A percentile compares a stretch with the other conserved stretches of the same genome.
Evolutionary conservation across 2,797 vertebrate species (phyloP).

Genomic region (Rhabdophis nuchalis): DNA sequence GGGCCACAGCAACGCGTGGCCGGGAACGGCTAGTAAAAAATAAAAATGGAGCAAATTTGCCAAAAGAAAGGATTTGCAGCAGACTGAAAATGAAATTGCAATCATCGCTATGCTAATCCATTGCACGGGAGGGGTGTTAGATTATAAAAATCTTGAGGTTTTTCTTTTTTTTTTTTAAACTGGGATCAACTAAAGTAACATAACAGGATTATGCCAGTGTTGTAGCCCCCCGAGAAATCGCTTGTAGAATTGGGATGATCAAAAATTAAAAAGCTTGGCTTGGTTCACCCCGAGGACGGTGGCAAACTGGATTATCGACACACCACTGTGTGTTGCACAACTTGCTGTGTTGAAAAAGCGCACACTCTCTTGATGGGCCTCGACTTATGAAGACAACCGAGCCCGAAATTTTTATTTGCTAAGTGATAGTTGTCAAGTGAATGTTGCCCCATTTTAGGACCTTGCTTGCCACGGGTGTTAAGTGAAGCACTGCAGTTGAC

Average conservation of each 20-base stretch:
- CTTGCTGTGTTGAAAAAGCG: not conserved
- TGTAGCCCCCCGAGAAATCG: not conserved
- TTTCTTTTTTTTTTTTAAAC: not conserved
- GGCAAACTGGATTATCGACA: not conserved
- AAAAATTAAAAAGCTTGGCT: not conserved
- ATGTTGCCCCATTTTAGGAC: not conserved
- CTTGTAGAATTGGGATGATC: not conserved
- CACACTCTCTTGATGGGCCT: not conserved
- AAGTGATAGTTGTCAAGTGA: not conserved
- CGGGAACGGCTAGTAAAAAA: too few species aligned
- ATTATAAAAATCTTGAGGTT: not conserved
- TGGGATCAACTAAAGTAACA: not conserved
- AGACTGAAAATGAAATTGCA: not conserved
- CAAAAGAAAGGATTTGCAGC: not conserved
- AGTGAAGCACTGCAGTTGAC: not conserved
- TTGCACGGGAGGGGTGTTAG: accelerated
- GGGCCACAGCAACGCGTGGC: too few species aligned
- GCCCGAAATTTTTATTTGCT: not conserved
- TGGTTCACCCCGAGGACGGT: not conserved
- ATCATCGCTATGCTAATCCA: not conserved
- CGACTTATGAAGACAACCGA: not conserved
- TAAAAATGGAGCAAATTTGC: not conserved
- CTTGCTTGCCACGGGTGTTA: not conserved
- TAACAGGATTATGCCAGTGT: not conserved
- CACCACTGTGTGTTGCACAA: not conserved